Conservation (phyloP, 2,797 vertebrate genomes). For the Megalops cyprinoides region DNA sequence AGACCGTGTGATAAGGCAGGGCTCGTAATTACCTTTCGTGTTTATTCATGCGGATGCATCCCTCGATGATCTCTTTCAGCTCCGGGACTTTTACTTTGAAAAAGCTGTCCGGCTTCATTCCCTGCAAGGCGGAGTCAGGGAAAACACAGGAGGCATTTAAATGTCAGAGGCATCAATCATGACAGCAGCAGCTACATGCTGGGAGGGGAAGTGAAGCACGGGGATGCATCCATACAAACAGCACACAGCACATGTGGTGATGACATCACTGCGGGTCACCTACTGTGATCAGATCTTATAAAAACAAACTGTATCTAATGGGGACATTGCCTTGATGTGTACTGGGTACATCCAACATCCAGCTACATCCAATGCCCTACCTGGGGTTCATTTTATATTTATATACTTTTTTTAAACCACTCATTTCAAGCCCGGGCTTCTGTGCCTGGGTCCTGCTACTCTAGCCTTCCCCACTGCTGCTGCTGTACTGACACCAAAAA, state of each 20-base stretch:
- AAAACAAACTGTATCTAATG: too few relatives aligned
- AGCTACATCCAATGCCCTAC: too few relatives aligned
- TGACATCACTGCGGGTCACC: not conserved
- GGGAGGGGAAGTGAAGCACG: too few relatives aligned
- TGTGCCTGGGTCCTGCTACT: too few relatives aligned
- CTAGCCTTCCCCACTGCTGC: too few relatives aligned
- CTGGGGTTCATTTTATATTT: too few relatives aligned
- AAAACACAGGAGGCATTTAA: conserved; percentile 1
- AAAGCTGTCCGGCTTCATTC: conserved; percentile 91
- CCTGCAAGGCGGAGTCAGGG: conserved; percentile 64
- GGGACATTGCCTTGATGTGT: too few relatives aligned
- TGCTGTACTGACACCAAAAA: too few relatives aligned
- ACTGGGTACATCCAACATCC: too few relatives aligned
- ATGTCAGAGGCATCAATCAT: conserved; percentile 20
- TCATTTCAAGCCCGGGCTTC: too few relatives aligned
- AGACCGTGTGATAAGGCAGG: not conserved
- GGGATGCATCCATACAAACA: not conserved
- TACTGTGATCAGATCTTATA: not conserved
- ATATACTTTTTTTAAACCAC: too few relatives aligned
- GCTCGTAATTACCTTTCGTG: conserved; percentile 75
- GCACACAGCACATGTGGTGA: not conserved
- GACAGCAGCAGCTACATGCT: not conserved
- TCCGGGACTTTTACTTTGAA: conserved; percentile 87
- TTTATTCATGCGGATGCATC: conserved; percentile 89
- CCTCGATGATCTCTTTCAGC: conserved; percentile 91